Evolutionary conservation across 2,888 invertebrate species (phyloP).

Genomic region (Machimus atricapillus): DNA sequence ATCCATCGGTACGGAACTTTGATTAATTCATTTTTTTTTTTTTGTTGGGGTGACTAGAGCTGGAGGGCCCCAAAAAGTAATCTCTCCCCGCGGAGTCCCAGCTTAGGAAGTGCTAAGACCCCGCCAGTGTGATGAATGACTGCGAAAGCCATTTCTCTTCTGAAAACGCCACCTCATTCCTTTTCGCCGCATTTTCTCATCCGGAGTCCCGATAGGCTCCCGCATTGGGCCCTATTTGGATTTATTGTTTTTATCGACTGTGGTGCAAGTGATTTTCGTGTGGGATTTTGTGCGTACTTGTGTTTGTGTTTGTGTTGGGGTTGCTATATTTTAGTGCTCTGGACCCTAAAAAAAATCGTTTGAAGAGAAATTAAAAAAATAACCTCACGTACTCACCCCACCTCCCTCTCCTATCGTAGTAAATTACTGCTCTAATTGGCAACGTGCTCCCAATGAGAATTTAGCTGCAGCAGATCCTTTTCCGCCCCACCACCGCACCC

Average conservation of each 20-base stretch:
- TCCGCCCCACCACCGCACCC: not conserved
- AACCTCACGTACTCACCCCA: not conserved
- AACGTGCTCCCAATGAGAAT: not conserved
- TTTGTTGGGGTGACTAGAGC: not conserved
- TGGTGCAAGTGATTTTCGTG: not conserved
- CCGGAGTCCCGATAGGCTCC: not conserved
- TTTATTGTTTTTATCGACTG: conserved; percentile 19
- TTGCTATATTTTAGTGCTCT: not conserved
- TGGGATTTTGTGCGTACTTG: not conserved
- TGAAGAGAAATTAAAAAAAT: not conserved
- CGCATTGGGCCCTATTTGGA: not conserved
- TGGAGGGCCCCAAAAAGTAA: not conserved
- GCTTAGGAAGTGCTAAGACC: not conserved
- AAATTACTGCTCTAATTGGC: not conserved
- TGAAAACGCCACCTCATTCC: not conserved
- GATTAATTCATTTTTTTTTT: not conserved
- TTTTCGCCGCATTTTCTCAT: not conserved
- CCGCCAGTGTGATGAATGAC: conserved; percentile 10
- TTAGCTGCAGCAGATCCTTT: not conserved
- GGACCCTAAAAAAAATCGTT: not conserved
- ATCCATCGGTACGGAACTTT: not conserved
- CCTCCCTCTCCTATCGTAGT: not conserved
- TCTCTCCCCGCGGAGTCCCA: not conserved
- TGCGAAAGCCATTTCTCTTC: not conserved
- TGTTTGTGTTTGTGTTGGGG: not conserved